phyloP scores from a whole-genome alignment of 2,113 vertebrate genomes.

The Lophius piscatorius region DNA sequence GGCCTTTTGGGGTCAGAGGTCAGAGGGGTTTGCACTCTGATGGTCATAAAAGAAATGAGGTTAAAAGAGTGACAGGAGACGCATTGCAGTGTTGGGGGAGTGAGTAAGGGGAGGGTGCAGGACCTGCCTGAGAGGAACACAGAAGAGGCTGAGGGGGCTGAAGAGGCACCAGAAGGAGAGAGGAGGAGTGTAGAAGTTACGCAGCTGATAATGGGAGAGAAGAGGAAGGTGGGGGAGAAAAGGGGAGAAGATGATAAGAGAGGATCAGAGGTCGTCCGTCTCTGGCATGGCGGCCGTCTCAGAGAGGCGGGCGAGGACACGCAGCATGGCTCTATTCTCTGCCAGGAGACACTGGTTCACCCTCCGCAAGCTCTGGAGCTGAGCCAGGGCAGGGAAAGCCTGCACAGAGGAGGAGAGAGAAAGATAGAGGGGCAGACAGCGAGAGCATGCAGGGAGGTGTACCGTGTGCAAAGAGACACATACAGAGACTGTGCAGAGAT shows the following conservation, averaged over 20 bases:
- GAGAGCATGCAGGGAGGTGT: constrained; percentile 54
- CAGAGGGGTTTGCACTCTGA: constrained; percentile 13
- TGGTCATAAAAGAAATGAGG: constrained; percentile 17
- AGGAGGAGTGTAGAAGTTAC: constrained; percentile 71
- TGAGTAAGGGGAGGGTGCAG: constrained; percentile 21
- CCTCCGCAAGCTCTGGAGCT: constrained; percentile 89
- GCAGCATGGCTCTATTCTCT: constrained; percentile 94
- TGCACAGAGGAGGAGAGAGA: constrained; percentile 79
- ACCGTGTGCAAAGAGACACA: constrained; percentile 37
- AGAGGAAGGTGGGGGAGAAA: constrained; percentile 51
- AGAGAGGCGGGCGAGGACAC: constrained; percentile 88
- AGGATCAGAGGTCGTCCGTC: constrained; percentile 90
- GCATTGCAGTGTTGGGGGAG: constrained; percentile 8
- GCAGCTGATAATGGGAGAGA: constrained; percentile 68
- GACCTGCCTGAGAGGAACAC: constrained; percentile 66
- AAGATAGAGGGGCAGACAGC: constrained; percentile 46
- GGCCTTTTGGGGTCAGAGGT: constrained; percentile 11
- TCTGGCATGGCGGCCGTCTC: constrained; percentile 86
- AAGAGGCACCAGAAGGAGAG: constrained; percentile 55
- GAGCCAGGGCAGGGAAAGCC: constrained; percentile 91
- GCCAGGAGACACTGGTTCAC: constrained; percentile 90
- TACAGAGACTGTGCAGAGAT: constrained; percentile 8
- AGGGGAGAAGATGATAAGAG: constrained; percentile 68
- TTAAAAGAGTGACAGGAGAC: constrained; percentile 29
- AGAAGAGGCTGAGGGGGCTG: constrained; percentile 52